phyloP scores from a whole-genome alignment of 2,888 invertebrate species.

The Cerastoderma edule region DNA sequence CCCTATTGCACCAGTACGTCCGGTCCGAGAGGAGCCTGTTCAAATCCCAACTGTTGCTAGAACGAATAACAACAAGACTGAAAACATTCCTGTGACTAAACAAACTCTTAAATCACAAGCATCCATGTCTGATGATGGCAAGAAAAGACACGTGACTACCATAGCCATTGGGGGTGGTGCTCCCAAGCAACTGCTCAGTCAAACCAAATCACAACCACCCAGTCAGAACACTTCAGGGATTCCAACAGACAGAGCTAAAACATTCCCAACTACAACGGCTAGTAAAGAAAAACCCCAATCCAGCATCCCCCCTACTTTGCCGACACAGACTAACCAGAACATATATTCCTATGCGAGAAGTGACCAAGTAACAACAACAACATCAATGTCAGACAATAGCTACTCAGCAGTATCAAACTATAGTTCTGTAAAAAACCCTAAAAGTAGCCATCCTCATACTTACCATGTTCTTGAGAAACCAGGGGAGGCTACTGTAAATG shows the following conservation, averaged over 20 bases:
- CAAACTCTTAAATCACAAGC: neutral
- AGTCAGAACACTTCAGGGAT: neutral
- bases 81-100: slow-evolving; percentile 34
- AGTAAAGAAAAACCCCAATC: slow-evolving; percentile 40
- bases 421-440: slow-evolving; percentile 27
- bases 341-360: slow-evolving; percentile 35
- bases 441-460: neutral
- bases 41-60: slow-evolving; percentile 12
- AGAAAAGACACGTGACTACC: slow-evolving; percentile 34
- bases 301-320: slow-evolving; percentile 33
- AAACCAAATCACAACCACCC: slow-evolving; percentile 37
- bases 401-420: slow-evolving; percentile 23
- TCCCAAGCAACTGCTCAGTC: slow-evolving; percentile 19
- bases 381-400: slow-evolving; percentile 14
- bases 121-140: slow-evolving; percentile 4
- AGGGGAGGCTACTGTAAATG: slow-evolving; percentile 5
- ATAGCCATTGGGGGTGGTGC: slow-evolving; percentile 36
- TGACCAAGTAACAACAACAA: neutral
- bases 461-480: slow-evolving; percentile 16
- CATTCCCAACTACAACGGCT: neutral
- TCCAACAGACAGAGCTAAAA: slow-evolving; percentile 3
- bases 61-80: slow-evolving; percentile 36
- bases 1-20: neutral
- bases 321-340: slow-evolving; percentile 13
- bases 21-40: slow-evolving; percentile 1